A percentile compares a stretch with the other conserved stretches of the same genome.
These are phyloP conservation scores for Bellardia bayeri DNA, from an alignment of 2,888 invertebrate genomes.

Conservation along the genomic window DNA sequence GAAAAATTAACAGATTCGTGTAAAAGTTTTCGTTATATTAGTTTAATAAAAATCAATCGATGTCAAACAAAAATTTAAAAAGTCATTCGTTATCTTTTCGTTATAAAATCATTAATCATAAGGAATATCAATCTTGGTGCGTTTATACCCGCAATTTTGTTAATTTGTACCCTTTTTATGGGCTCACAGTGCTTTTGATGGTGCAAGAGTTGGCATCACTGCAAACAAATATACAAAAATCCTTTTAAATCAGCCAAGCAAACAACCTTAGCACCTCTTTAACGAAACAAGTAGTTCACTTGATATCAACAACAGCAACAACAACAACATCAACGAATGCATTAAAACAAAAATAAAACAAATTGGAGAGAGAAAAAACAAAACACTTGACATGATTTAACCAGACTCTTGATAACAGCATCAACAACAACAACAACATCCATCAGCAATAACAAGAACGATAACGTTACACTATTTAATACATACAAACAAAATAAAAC, in stretches of 20 bases:
- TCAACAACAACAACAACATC: slow-evolving; percentile 7
- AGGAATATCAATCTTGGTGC: too few species aligned
- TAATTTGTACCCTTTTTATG: too few species aligned
- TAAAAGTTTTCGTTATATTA: too few species aligned
- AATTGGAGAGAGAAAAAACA: slow-evolving; percentile 12
- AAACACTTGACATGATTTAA: slow-evolving; percentile 60
- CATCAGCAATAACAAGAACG: not conserved
- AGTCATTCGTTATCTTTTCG: too few species aligned
- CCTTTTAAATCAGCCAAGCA: not conserved
- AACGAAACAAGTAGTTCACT: slow-evolving; percentile 41
- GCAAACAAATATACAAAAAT: not conserved
- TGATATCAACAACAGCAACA: slow-evolving; percentile 39
- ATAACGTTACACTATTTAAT: not conserved
- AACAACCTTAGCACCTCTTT: slow-evolving; percentile 37
- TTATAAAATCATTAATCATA: too few species aligned
- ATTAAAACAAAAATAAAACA: not conserved
- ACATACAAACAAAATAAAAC: not conserved
- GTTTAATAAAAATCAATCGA: too few species aligned
- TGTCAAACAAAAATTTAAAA: too few species aligned
- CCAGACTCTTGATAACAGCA: slow-evolving; percentile 55
- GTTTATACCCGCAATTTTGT: too few species aligned
- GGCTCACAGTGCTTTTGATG: too few species aligned
- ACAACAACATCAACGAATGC: not conserved
- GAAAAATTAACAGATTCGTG: too few species aligned
- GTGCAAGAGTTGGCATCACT: too few species aligned